Evolutionary conservation across 2,888 invertebrate genomes (phyloP).

Genomic region (Aspidapion aeneum): DNA sequence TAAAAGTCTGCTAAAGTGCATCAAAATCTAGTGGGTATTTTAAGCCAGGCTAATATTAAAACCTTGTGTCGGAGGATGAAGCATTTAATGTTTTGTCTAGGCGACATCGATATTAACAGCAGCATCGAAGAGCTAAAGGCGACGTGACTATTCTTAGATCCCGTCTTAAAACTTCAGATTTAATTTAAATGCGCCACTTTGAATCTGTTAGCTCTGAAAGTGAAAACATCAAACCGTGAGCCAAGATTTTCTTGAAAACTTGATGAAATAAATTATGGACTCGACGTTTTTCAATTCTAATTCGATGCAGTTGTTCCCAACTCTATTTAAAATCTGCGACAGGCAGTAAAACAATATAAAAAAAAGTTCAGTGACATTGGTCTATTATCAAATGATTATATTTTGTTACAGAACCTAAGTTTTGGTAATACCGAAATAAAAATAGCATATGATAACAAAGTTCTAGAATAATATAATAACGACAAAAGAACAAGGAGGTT

Average conservation of each 20-base stretch:
- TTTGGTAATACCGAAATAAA: no score
- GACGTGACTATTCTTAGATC: not conserved
- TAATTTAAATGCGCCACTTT: not conserved
- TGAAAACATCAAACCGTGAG: not conserved
- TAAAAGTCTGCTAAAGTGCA: no score
- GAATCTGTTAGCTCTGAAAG: not conserved
- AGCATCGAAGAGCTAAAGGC: not conserved
- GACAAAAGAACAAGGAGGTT: no score
- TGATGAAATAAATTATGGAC: not conserved
- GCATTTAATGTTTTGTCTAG: not conserved
- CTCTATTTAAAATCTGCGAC: no score
- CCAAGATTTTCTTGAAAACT: not conserved
- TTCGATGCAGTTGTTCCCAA: not conserved
- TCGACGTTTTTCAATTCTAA: not conserved
- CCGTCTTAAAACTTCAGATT: not conserved
- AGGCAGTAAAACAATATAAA: no score
- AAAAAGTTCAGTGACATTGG: no score
- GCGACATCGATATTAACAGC: not conserved
- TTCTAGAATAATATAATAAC: no score
- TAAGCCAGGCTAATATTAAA: not conserved
- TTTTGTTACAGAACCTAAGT: no score
- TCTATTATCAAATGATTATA: no score
- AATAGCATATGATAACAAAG: no score
- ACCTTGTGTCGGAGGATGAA: not conserved
- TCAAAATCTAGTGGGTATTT: not conserved